Evolutionary conservation across 1,140 invertebrate genomes (phyloP), one percentile per base, ranked within the genome.

Genomic region (Bombus consobrinus): DNA sequence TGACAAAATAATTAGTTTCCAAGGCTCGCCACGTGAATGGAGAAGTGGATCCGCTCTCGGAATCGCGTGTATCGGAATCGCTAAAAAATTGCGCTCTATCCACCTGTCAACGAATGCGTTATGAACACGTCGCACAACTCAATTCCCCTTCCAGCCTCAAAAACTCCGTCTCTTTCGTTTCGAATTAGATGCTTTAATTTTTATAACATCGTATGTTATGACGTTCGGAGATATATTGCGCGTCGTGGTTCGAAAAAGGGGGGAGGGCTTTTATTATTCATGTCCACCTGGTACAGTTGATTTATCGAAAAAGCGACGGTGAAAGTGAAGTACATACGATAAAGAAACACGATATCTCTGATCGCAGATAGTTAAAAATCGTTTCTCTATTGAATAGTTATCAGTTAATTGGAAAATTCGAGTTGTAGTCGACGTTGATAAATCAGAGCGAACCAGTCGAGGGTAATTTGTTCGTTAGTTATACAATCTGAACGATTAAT

Each of bases 1-100:
- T 90, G 89, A 90, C 89, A 89, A 90, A 90, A 90, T 90, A 90
- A 90, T 90, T 90, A 90, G 88, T 90, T 90, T 90, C 89, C 88
- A 87, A 87, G 89, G 86, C 81, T 88, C 76, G 76, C 59, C 71
- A 32, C 57, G 64, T 43, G 80, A 83, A 83, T 71, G 47, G 64
- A 74, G 79, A 41, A 89, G 28, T 62, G 85, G 73, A 87, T 87
- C 81, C 86, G 74, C 85, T 79, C 75, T 90, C 82, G 73, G 32
- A 90, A 90, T 89, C 88, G 88, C 86, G 89, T 88, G 88, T 88
- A 77, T 72, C 82, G 88, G 66, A 81, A 85, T 89, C 84, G 83
- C 69, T 73, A 72, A 89, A 89, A 89, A 89, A 87, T 69, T 66
- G 64, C 66, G 75, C 43, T 71, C 83, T 72, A 83, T 80, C 84